These are phyloP conservation scores for Sapayoa aenigma DNA, from an alignment of 2,113 vertebrate genomes.

Conservation along the genomic window DNA sequence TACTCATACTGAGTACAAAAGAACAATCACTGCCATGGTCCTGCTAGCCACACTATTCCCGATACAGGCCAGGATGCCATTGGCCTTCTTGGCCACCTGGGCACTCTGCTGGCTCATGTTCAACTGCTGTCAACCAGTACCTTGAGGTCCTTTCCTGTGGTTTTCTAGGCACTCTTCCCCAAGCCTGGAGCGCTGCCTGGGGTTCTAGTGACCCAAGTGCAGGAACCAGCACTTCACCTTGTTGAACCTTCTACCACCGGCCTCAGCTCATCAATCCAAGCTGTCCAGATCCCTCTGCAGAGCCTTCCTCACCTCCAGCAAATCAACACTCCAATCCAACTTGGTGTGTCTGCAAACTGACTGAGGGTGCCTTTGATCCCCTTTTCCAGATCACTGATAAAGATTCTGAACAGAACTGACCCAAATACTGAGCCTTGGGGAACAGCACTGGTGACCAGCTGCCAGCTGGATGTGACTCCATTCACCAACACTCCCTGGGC, in stretches of 20 bases:
- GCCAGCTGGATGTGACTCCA: neutral
- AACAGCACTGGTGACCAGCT: neutral
- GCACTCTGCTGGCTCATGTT: accelerated
- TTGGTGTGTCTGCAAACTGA: neutral
- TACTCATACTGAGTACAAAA: neutral
- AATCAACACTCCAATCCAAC: neutral
- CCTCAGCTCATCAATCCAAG: neutral
- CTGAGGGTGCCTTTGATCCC: neutral
- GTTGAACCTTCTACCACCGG: accelerated
- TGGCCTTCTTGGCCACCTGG: neutral
- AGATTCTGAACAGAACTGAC: neutral
- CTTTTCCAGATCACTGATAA: accelerated
- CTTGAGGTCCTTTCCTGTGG: neutral
- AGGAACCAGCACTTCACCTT: neutral
- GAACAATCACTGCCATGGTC: neutral
- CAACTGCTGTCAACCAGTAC: neutral
- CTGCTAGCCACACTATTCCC: neutral
- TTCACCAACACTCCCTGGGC: neutral
- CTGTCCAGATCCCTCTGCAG: neutral
- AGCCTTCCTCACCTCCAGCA: neutral
- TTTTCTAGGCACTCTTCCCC: neutral
- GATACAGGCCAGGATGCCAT: neutral
- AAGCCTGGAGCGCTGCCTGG: neutral
- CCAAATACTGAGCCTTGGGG: neutral
- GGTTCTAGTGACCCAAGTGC: neutral